Evolutionary conservation across 2,113 vertebrate species (phyloP).

Genomic region (Erythrolamprus reginae): DNA sequence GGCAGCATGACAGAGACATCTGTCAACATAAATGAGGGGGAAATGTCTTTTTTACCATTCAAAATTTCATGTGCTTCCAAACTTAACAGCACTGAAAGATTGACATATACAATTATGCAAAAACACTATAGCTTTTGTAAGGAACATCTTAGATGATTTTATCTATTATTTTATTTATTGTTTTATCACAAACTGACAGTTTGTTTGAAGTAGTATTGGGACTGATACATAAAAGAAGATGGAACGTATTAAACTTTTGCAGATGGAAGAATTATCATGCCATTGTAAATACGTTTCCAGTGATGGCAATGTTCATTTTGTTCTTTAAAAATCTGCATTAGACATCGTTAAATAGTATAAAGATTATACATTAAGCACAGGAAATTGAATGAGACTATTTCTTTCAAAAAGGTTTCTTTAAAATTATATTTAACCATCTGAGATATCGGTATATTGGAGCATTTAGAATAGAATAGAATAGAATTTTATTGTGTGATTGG

Average conservation of each 20-base stretch:
- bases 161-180: background rate
- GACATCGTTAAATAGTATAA: background rate
- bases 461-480: too few species aligned
- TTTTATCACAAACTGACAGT: background rate
- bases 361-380: background rate
- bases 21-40: background rate
- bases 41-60: background rate
- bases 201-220: background rate
- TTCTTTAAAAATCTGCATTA: background rate
- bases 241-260: background rate
- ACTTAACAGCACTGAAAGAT: background rate
- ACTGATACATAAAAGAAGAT: background rate
- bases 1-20: background rate
- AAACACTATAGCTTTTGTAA: background rate
- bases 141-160: background rate
- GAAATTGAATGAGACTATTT: background rate
- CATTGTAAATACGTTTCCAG: background rate
- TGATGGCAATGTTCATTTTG: background rate
- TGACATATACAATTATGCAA: background rate
- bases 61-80: background rate
- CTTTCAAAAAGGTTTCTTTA: background rate
- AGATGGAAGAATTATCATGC: background rate
- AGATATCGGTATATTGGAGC: background rate
- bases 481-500: too few species aligned
- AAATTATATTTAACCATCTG: background rate